phyloP scores from a whole-genome alignment of 2,113 vertebrate genomes.

The Andinoacara biseriatus region DNA sequence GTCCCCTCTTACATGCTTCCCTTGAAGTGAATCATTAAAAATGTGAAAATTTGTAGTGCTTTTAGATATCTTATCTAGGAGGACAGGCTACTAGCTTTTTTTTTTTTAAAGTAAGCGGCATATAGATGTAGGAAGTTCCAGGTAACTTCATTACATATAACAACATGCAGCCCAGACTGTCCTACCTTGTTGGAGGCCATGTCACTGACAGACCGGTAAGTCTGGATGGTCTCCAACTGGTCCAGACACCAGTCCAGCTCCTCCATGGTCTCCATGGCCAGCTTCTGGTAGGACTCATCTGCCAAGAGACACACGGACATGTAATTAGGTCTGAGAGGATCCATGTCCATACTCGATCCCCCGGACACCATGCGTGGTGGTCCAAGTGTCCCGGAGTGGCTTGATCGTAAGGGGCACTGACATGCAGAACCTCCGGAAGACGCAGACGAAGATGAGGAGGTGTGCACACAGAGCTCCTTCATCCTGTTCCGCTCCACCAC shows the following conservation, averaged over 20 bases:
- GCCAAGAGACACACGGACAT: conserved; percentile 80
- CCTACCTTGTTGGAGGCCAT: conserved; percentile 81
- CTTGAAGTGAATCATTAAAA: background rate
- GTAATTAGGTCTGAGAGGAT: conserved; percentile 70
- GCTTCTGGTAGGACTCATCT: conserved; percentile 80
- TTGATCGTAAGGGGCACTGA: conserved; percentile 45
- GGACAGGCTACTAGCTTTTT: background rate
- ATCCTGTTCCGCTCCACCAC: conserved; percentile 44
- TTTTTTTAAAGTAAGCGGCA: background rate
- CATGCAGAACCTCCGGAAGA: conserved; percentile 51
- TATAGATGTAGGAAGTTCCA: background rate
- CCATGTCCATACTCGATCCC: conserved; percentile 50
- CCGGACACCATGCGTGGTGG: conserved; percentile 42
- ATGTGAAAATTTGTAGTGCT: background rate
- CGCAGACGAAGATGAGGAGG: conserved; percentile 58
- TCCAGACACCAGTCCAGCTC: conserved; percentile 81
- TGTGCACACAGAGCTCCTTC: conserved; percentile 73
- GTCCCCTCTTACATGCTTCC: background rate
- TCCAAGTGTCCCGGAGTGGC: conserved; percentile 60
- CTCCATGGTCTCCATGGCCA: conserved; percentile 79
- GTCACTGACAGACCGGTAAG: conserved; percentile 79
- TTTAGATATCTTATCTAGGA: background rate
- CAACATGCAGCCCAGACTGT: background rate
- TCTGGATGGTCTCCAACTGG: conserved; percentile 80
- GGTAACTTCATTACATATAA: background rate